Base-by-base conservation (phyloP, 2,797 vertebrate species). In the Phataginus tricuspis region DNA sequence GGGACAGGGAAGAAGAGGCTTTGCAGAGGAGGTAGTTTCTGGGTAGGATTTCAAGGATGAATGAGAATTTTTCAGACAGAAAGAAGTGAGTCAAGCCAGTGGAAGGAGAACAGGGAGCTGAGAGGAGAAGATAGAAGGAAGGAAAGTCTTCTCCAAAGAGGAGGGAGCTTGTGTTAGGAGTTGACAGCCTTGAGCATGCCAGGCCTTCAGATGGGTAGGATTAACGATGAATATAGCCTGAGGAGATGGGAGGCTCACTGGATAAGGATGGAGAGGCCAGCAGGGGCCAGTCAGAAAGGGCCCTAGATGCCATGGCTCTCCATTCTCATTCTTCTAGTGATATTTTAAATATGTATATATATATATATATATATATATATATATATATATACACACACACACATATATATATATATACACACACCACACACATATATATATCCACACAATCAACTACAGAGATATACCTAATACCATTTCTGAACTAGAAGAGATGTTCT, bases 81-180 rank as follows among this genome's bases (percentile, higher is more conserved):
- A 63, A 53, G 77, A 42, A 12, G 5, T 15, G 7, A 63, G 8
- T 39, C n/a, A 42, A 37, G 23, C 37, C 7, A 21, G 18, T 57
- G 9, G 2, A 85, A 61, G 11, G 19, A 29, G 37, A 51, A 15
- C 15, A 69, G 55, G 51, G 9, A 55, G n/a, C 7, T 18, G 11
- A 5, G 63, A 13, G n/a, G 21, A 51, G 10, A 69, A 16, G 16
- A 18, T 14, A 51, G 13, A 64, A 91, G 6, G 74, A n/a, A 66
- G 53, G 86, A 12, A 37, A 16, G 23, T 8, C 31, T 3, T 84
- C 21, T 39, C 25, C 5, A 13, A n/a, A 61, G 39, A 61, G 5
- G 4, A 2, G 5, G 3, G 27, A 21, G 19, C 25, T 4, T 31
- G 1, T 27, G 0, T 4, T 4, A 21, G 77, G 14, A 75, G n/a